Evolutionary conservation across 2,113 vertebrate genomes (phyloP).

Genomic region (Ellobius talpinus): DNA sequence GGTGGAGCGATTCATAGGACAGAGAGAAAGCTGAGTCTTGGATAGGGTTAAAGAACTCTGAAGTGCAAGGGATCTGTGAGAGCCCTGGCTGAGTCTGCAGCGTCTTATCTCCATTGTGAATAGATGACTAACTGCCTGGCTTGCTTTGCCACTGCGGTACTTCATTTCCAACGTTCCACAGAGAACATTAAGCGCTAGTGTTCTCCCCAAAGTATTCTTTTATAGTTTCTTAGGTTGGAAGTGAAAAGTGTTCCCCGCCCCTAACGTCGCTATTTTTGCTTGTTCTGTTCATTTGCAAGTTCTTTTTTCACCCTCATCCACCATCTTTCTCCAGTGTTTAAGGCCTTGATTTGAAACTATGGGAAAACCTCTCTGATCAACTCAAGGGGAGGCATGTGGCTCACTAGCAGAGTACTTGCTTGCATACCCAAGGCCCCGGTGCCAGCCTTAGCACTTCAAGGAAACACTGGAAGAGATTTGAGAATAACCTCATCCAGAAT

Average conservation of each 20-base stretch:
- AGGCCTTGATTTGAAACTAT: not conserved
- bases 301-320: not conserved
- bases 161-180: too few relatives aligned
- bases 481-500: not conserved
- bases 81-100: not conserved
- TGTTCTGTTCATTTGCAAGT: accelerated
- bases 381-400: not conserved
- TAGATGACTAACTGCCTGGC: not conserved
- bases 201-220: not conserved
- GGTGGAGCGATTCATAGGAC: not conserved
- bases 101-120: not conserved
- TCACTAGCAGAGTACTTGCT: not conserved
- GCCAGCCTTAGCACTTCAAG: not conserved
- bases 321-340: not conserved
- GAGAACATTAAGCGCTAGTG: not conserved
- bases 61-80: not conserved
- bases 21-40: not conserved
- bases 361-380: not conserved
- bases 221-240: not conserved
- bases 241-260: not conserved
- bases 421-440: not conserved
- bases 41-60: not conserved
- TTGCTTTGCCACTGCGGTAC: not conserved
- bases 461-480: not conserved
- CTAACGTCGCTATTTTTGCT: not conserved